phyloP scores from a whole-genome alignment of 2,113 vertebrate species.

The Girardinichthys multiradiatus region DNA sequence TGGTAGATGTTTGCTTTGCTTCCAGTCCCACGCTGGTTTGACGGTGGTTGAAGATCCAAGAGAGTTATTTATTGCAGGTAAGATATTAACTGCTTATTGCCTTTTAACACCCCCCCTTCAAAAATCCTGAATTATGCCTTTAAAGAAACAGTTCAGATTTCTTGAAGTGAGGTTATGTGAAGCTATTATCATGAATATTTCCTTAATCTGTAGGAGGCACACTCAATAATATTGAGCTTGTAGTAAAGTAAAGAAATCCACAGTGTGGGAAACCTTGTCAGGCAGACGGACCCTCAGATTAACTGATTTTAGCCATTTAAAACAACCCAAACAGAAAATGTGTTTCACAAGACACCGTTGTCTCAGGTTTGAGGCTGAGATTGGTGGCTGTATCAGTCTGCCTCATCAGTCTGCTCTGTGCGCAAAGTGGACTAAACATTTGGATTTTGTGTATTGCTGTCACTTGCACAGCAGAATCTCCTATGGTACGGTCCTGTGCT shows the following conservation, averaged over 20 bases:
- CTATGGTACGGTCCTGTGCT: too few relatives aligned
- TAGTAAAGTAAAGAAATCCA: not conserved
- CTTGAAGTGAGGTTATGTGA: not conserved
- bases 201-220: not conserved
- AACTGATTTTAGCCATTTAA: too few relatives aligned
- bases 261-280: not conserved
- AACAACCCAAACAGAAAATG: not conserved
- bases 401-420: too few relatives aligned
- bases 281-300: not conserved
- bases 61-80: not conserved
- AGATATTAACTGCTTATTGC: not conserved
- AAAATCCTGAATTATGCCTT: not conserved
- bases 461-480: too few relatives aligned
- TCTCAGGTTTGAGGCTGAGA: too few relatives aligned
- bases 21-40: not conserved
- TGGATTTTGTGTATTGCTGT: not conserved
- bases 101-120: not conserved
- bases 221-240: not conserved
- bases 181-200: not conserved
- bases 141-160: not conserved
- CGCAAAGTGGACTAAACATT: not conserved
- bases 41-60: not conserved
- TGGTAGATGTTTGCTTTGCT: not conserved
- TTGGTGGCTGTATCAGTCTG: too few relatives aligned
- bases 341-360: too few relatives aligned